Evolutionary conservation across 2,113 vertebrate genomes (phyloP), one percentile per base, ranked within the genome.

Genomic region (Phalacrocorax carbo): DNA sequence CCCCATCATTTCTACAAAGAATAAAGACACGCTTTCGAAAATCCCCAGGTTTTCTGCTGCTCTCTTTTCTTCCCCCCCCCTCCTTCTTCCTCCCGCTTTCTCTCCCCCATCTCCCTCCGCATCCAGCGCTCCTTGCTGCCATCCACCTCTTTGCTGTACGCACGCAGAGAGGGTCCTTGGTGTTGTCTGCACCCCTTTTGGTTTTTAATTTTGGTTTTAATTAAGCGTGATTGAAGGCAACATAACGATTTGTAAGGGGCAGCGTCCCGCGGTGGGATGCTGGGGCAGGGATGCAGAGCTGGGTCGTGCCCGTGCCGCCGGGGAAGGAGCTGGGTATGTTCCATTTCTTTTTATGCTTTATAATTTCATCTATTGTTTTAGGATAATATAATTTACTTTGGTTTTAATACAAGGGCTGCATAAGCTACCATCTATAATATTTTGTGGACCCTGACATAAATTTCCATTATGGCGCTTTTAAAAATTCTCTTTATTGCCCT

Each of bases 391-490:
- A 96, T 96, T 91, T 95, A 87, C 87, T 93, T 90, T 86, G 87
- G 60, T 97, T 96, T 93, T 95, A 95, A 86, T 94, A 79, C 82
- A 64, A 96, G 84, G 90, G 82, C 93, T 38, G 44, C 84, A 48
- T 93, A 91, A 95, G 84, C 89, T 83, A 4, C 87, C 91, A 32
- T 94, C 94, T 93, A 65, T 96, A 96, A 93, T 93, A 82, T 95
- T 96, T 95, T 96, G 94, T 91, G 85, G 81, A 72, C 91, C 91
- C 87, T 93, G 93, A 90, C 87, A 91, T 97, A 97, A 97, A 97
- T 96, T 96, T 94, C 94, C 79, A 70, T 97, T 95, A 93, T 13
- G 18, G 68, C 3, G 42, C 93, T 95, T 97, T 93, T 97, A 97
- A 96, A 93, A 91, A 34, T 66, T 93, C 95, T 82, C 68, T 94